Evolutionary conservation across 1,140 invertebrate genomes (phyloP).

Genomic region (Conus betulinus): DNA sequence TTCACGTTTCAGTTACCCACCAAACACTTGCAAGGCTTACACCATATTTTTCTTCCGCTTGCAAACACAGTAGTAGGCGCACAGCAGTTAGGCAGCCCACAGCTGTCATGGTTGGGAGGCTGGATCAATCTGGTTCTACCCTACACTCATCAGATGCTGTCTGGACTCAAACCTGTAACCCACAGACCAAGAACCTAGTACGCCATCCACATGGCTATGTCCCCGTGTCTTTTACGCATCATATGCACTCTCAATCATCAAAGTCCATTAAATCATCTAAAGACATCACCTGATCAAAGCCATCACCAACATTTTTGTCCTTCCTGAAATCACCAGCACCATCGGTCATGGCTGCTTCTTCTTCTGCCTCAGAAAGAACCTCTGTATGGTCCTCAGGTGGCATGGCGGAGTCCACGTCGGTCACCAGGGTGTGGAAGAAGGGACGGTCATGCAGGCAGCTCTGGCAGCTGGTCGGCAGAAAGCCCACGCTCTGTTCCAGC

Average conservation of each 20-base stretch:
- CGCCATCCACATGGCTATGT: background rate
- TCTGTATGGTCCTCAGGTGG: background rate
- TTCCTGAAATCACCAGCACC: background rate
- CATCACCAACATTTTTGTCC: background rate
- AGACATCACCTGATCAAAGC: background rate
- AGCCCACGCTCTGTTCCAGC: conserved; percentile 38
- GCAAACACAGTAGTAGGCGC: no score
- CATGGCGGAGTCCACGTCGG: conserved; percentile 80
- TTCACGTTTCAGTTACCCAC: no score
- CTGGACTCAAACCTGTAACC: background rate
- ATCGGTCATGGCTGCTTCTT: background rate
- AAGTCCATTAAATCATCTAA: conserved; percentile 24
- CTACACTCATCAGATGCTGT: no score
- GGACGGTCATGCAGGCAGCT: conserved; percentile 55
- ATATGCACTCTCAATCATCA: background rate
- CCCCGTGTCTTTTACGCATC: background rate
- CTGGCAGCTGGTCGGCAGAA: conserved; percentile 27
- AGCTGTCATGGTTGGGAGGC: background rate
- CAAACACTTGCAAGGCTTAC: no score
- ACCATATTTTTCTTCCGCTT: no score
- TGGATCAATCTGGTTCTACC: no score
- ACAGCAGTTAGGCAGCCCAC: no score
- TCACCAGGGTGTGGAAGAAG: conserved; percentile 67
- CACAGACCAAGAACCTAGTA: background rate
- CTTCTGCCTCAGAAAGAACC: background rate